Evolutionary conservation across 2,797 vertebrate genomes (phyloP).

Genomic region (Emydoidea blandingii): DNA sequence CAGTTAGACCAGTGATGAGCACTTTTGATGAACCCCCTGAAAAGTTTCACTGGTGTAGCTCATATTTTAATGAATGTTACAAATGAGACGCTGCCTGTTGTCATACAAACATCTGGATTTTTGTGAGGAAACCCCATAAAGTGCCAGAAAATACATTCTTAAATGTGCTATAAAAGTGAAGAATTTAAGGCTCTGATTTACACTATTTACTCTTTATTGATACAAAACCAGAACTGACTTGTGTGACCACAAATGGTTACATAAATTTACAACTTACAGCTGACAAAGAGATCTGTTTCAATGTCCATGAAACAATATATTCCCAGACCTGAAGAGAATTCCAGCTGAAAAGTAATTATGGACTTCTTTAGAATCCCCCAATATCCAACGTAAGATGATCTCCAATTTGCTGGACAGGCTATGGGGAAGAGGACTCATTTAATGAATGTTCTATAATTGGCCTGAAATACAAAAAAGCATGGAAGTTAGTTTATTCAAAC

Average conservation of each 20-base stretch:
- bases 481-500: constrained; percentile 5
- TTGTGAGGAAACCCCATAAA: not conserved
- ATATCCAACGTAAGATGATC: not conserved
- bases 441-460: not conserved
- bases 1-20: not conserved
- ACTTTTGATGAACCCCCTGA: not conserved
- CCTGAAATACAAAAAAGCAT: not conserved
- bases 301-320: not conserved
- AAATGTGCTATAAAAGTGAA: not conserved
- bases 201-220: constrained; percentile 54
- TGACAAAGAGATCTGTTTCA: not conserved
- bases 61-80: not conserved
- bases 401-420: not conserved
- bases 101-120: not conserved
- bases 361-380: not conserved
- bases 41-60: not conserved
- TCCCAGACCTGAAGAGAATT: not conserved
- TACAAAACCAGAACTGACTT: constrained; percentile 3
- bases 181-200: not conserved
- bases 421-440: not conserved
- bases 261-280: constrained; percentile 40
- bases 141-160: not conserved
- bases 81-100: not conserved
- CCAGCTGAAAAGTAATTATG: not conserved
- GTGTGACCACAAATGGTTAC: not conserved